phyloP scores from a whole-genome alignment of 2,888 invertebrate species.

The Cepaea hortensis region DNA sequence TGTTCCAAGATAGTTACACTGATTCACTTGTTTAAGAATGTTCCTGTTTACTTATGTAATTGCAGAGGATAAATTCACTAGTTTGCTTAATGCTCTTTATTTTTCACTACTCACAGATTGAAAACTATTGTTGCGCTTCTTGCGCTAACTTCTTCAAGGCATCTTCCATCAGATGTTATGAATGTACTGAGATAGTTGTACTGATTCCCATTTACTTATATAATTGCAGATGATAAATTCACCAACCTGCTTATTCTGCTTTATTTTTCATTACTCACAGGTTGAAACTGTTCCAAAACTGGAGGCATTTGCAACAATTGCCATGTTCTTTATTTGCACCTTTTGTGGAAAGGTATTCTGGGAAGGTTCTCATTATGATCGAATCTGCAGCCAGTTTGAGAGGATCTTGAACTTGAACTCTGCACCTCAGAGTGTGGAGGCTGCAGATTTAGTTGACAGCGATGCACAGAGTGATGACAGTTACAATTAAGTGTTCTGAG shows the following conservation, averaged over 20 bases:
- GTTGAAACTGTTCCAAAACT: slow-evolving; percentile 77
- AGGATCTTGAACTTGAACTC: slow-evolving; percentile 59
- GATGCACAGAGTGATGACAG: slow-evolving; percentile 21
- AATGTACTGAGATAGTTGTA: too few species aligned
- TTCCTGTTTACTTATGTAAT: too few species aligned
- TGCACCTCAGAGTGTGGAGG: not conserved
- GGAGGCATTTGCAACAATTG: slow-evolving; percentile 73
- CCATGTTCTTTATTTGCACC: slow-evolving; percentile 83
- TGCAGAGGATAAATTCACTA: too few species aligned
- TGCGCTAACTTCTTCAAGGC: too few species aligned
- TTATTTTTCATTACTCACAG: slow-evolving; percentile 17
- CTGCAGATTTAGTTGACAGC: not conserved
- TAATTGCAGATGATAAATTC: not conserved
- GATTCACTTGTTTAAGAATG: too few species aligned
- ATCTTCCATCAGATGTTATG: too few species aligned
- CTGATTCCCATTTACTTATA: too few species aligned
- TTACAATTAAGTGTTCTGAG: too few species aligned
- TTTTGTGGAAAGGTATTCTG: slow-evolving; percentile 86
- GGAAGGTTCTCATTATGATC: slow-evolving; percentile 79
- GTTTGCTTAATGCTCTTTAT: too few species aligned
- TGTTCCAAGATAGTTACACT: too few species aligned
- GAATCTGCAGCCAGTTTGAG: slow-evolving; percentile 69
- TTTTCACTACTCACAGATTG: too few species aligned
- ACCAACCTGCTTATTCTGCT: not conserved
- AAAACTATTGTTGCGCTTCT: too few species aligned